Evolutionary conservation across 2,888 invertebrate genomes (phyloP).

Genomic region (Napeogenes inachia): DNA sequence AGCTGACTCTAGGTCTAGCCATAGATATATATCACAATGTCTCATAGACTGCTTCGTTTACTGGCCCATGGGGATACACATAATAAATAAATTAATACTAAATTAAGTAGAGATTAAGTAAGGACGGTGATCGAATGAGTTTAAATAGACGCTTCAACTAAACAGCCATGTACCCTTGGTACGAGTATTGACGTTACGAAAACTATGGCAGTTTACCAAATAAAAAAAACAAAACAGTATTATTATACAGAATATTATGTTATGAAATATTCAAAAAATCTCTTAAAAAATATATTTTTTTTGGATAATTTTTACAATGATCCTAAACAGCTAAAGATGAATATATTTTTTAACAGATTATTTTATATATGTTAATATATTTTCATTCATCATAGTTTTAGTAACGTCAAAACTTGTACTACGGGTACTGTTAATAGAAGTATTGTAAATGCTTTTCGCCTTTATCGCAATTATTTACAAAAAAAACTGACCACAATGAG

Average conservation of each 20-base stretch:
- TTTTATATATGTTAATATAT: too few relatives aligned
- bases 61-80: constrained; percentile 69
- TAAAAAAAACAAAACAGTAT: too few relatives aligned
- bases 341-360: too few relatives aligned
- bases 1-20: constrained; percentile 47
- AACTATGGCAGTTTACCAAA: too few relatives aligned
- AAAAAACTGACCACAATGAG: constrained; percentile 68
- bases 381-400: too few relatives aligned
- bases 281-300: too few relatives aligned
- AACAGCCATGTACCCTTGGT: constrained; percentile 42
- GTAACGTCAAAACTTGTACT: too few relatives aligned
- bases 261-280: too few relatives aligned
- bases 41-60: constrained; percentile 67
- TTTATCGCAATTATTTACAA: constrained; percentile 44
- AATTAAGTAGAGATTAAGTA: constrained; percentile 73
- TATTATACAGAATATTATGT: too few relatives aligned
- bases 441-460: constrained; percentile 65
- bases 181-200: too few relatives aligned
- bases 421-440: constrained; percentile 15
- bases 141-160: constrained; percentile 42
- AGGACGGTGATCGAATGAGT: constrained; percentile 62
- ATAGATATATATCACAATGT: constrained; percentile 69
- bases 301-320: too few relatives aligned
- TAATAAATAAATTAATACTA: constrained; percentile 68
- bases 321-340: too few relatives aligned